Percentiles rank a stretch among this genome's conserved stretches.
phyloP scores from a whole-genome alignment of 2,888 invertebrate species.

The Caenorhabditis sulstoni region DNA sequence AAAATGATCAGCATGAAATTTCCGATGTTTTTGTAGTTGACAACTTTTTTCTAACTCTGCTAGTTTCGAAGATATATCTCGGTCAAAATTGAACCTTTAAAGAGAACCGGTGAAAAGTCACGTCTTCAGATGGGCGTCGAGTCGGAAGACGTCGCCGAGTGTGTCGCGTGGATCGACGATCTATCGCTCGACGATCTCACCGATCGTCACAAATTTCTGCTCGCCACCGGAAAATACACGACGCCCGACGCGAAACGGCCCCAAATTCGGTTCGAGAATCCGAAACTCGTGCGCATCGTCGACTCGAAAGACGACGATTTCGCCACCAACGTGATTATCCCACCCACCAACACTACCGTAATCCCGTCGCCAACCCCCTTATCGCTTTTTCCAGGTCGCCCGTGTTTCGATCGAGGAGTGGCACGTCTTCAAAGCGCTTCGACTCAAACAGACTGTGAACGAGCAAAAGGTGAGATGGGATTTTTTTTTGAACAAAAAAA shows the following conservation, averaged over 20 bases:
- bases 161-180: constrained; percentile 62
- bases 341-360: no score
- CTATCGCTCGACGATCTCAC: constrained; percentile 62
- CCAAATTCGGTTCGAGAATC: constrained; percentile 68
- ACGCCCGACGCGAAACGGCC: constrained; percentile 76
- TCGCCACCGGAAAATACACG: constrained; percentile 72
- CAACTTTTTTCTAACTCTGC: no score
- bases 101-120: no score
- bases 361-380: constrained; percentile 2
- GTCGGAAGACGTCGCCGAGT: constrained; percentile 69
- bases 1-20: no score
- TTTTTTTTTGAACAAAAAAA: no score
- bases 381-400: constrained; percentile 62
- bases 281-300: constrained; percentile 61
- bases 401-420: constrained; percentile 70
- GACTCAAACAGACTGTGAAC: constrained; percentile 62
- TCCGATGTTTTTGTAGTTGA: no score
- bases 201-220: constrained; percentile 70
- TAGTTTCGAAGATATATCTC: not conserved
- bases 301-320: constrained; percentile 69
- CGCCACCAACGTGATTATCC: constrained; percentile 63
- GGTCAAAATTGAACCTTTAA: no score
- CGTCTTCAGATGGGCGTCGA: constrained; percentile 78
- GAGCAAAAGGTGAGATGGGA: constrained; percentile 66
- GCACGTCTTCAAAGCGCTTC: constrained; percentile 65